Percentiles rank a stretch among this genome's conserved stretches.
These are phyloP conservation scores for Microcebus ravelobensis DNA, from an alignment of 2,113 vertebrate genomes.

Conservation along the genomic window DNA sequence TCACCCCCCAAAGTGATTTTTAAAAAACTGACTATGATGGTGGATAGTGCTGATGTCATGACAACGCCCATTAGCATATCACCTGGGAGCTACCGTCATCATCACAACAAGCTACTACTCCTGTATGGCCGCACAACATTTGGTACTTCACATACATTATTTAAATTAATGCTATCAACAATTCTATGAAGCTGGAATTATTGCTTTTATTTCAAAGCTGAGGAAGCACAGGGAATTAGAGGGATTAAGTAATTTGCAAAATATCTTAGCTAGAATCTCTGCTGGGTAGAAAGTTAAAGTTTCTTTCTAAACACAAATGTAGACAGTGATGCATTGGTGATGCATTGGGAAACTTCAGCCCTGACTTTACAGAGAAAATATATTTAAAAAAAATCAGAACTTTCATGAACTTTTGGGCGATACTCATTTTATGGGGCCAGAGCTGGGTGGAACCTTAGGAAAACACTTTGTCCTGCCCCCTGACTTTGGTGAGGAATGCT, in stretches of 20 bases:
- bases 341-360: neutral
- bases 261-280: neutral
- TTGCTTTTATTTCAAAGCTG: neutral
- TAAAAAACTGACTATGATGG: neutral
- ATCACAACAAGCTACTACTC: neutral
- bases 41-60: neutral
- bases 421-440: neutral
- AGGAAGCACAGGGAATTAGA: neutral
- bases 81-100: fast-evolving
- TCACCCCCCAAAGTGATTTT: neutral
- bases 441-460: neutral
- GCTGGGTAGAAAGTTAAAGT: neutral
- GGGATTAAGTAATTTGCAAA: neutral
- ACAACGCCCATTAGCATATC: neutral
- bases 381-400: neutral
- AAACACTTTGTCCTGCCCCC: neutral
- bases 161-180: neutral
- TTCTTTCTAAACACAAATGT: neutral
- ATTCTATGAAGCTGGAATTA: neutral
- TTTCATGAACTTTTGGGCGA: neutral
- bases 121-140: neutral
- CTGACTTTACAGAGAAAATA: neutral
- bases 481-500: neutral
- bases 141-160: neutral
- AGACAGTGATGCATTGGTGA: neutral